Evolutionary conservation across 2,888 invertebrate genomes (phyloP), one percentile per base, ranked within the genome.

Genomic region (Drosophila conformis): DNA sequence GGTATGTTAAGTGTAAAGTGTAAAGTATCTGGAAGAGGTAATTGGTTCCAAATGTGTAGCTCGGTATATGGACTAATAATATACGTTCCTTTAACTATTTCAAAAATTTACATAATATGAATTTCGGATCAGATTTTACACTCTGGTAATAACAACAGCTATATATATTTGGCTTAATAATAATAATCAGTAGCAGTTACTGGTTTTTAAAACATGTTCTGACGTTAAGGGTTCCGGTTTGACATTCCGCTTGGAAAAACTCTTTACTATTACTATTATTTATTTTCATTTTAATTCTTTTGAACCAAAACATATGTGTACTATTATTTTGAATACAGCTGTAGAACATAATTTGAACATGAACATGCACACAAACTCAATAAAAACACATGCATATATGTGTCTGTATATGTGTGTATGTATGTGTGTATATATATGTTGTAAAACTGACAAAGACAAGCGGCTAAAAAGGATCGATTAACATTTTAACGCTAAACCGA

Each of bases 401-500:
- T 46, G 25, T 21, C 6, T 42, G 13, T n/a, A 11, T 11, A 21
- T 42, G n/a, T 42, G 42, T 13, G 4, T 46, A 46, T 25, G 4
- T 1, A 2, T 46, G 8, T 46, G n/a, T 42, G n/a, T 42, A 21
- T 75, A 54, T 62, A 56, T 57, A 56, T 64, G 59, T 83, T 83
- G 78, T 88, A 81, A 73, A 75, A 73, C 46, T 59, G 53, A 69
- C 60, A 69, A 69, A 57, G 57, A 65, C 69, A 63, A 65, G 49
- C 38, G 68, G 60, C 65, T 60, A 73, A 79, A 84, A 79, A 65
- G 85, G 82, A 87, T 69, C 85, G 84, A 85, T 89, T 89, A 89
- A 87, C 83, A 76, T 87, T 84, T 84, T 87, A 87, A 82, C 83
- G 89, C 89, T 75, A 83, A 80, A 78, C 68, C 75, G 69, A 83